These are phyloP conservation scores for Mormyrus iriodes DNA, from an alignment of 2,113 vertebrate species.

Conservation along the genomic window DNA sequence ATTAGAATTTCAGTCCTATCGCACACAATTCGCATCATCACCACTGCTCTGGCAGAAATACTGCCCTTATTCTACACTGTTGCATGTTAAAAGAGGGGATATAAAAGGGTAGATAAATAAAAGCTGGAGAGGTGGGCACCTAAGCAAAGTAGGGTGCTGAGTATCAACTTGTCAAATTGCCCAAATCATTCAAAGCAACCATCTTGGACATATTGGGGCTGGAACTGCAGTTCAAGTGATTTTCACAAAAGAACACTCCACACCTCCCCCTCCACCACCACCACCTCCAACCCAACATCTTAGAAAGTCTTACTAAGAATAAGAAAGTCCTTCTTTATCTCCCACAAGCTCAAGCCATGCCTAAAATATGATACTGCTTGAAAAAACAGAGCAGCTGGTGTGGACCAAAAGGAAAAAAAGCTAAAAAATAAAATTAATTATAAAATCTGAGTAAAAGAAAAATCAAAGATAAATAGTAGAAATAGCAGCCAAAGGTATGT, in stretches of 20 bases:
- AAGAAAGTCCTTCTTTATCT: slow-evolving; percentile 39
- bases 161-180: slow-evolving; percentile 65
- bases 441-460: slow-evolving; percentile 49
- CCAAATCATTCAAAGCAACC: slow-evolving; percentile 64
- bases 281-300: slow-evolving; percentile 29
- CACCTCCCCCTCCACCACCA: slow-evolving; percentile 59
- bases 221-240: slow-evolving; percentile 61
- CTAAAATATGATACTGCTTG: slow-evolving; percentile 43
- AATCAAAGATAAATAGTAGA: slow-evolving; percentile 46
- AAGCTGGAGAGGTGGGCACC: background rate
- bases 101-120: slow-evolving; percentile 22
- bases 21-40: background rate
- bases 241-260: slow-evolving; percentile 65
- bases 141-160: slow-evolving; percentile 30
- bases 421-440: slow-evolving; percentile 45
- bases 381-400: slow-evolving; percentile 34
- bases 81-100: background rate
- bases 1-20: background rate
- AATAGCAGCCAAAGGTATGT: slow-evolving; percentile 45
- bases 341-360: slow-evolving; percentile 34
- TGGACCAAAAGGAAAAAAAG: slow-evolving; percentile 30
- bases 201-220: slow-evolving; percentile 41
- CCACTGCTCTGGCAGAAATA: background rate
- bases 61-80: background rate
- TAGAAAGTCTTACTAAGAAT: slow-evolving; percentile 54